Conservation (phyloP, 2,888 invertebrate species). For the Lasioglossum oenotherae region DNA sequence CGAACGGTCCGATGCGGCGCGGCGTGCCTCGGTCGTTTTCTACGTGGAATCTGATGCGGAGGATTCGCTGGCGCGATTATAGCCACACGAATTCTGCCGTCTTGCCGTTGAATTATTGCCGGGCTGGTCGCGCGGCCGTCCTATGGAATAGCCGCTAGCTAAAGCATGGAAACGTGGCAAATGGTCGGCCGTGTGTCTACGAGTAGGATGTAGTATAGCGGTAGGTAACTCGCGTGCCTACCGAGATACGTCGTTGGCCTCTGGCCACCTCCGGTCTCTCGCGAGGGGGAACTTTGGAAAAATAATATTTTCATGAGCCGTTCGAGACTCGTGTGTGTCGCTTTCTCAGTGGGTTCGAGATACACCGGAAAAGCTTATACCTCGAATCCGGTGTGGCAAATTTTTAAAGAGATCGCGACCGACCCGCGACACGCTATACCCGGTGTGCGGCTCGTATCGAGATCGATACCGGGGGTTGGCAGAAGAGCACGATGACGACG, state of each 20-base stretch:
- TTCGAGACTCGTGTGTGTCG: not conserved
- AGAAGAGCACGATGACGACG: not conserved
- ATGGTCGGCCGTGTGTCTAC: conserved; percentile 52
- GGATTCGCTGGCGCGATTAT: conserved; percentile 51
- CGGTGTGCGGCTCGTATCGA: not conserved
- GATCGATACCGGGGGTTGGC: conserved; percentile 8
- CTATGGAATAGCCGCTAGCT: conserved; percentile 46
- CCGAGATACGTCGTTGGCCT: not conserved
- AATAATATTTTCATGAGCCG: conserved; percentile 65
- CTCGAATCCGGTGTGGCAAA: conserved; percentile 34
- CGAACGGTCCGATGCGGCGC: not conserved
- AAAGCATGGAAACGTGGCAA: conserved; percentile 68
- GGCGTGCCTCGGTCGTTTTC: conserved; percentile 15
- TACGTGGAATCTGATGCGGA: conserved; percentile 10
- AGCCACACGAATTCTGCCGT: conserved; percentile 56
- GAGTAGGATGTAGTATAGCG: not conserved
- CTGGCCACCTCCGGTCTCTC: not conserved
- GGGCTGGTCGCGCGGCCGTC: conserved; percentile 24
- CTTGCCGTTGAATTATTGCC: conserved; percentile 51
- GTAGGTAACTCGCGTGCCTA: not conserved
- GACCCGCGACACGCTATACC: conserved; percentile 19
- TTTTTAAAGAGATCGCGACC: conserved; percentile 43
- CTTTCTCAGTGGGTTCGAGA: not conserved
- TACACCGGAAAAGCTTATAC: conserved; percentile 11
- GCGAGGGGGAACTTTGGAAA: conserved; percentile 46